Percentiles rank a stretch among this genome's conserved stretches.
Conservation (phyloP, 2,113 vertebrate species). For the human region GRCh38 chr1:61160501-61161000, state of each 20-base stretch:
- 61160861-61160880: background rate
- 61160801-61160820: background rate
- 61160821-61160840: background rate
- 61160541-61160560: background rate
- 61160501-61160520: background rate
- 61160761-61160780: background rate
- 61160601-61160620: background rate
- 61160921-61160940: background rate
- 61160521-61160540: background rate
- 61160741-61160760: background rate
- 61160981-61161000: background rate
- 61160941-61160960: background rate
- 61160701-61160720: fast-evolving
- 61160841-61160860: background rate
- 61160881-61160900: background rate
- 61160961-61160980: background rate
- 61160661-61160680: background rate
- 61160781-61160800: too few relatives aligned
- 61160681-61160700: background rate
- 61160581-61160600: background rate
- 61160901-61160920: background rate
- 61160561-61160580: background rate
- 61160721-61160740: too few relatives aligned
- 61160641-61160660: background rate
- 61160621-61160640: background rate